Percentiles rank a stretch among this genome's conserved stretches.
Conservation (phyloP, 2,797 vertebrate genomes). For the Myoxocephalus aenaeus region DNA sequence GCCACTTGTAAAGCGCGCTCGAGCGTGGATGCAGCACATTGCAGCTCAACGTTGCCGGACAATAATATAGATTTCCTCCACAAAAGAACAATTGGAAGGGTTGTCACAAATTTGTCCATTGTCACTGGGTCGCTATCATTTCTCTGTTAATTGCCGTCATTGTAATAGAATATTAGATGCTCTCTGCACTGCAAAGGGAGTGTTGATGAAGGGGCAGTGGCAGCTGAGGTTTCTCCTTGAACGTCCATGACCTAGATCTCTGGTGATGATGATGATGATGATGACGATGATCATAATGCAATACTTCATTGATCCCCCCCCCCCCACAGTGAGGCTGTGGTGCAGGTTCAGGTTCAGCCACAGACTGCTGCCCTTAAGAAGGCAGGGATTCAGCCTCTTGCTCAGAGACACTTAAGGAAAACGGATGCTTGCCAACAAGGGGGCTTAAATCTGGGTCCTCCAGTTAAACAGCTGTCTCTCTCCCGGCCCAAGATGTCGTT, state of each 20-base stretch:
- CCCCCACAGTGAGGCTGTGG: slow-evolving; percentile 2
- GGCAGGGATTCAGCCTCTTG: slow-evolving; percentile 26
- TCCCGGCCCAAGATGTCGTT: slow-evolving; percentile 32
- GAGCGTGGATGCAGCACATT: slow-evolving; percentile 76
- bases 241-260: slow-evolving; percentile 69
- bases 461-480: slow-evolving; percentile 44
- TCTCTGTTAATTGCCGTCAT: slow-evolving; percentile 79
- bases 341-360: slow-evolving; percentile 14
- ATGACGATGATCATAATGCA: slow-evolving; percentile 63
- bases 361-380: slow-evolving; percentile 31
- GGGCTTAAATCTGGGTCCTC: slow-evolving; percentile 53
- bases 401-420: slow-evolving; percentile 54
- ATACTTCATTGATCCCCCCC: slow-evolving; percentile 63
- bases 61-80: slow-evolving; percentile 81
- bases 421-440: slow-evolving; percentile 52
- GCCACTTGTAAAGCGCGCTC: slow-evolving; percentile 79
- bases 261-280: slow-evolving; percentile 67
- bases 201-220: slow-evolving; percentile 72
- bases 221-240: slow-evolving; percentile 72
- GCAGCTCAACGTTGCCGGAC: slow-evolving; percentile 76
- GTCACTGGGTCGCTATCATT: slow-evolving; percentile 79
- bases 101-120: slow-evolving; percentile 84
- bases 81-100: slow-evolving; percentile 81
- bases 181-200: slow-evolving; percentile 52
- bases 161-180: slow-evolving; percentile 82